phyloP scores from a whole-genome alignment of 2,888 invertebrate genomes.

The Clunio marinus region DNA sequence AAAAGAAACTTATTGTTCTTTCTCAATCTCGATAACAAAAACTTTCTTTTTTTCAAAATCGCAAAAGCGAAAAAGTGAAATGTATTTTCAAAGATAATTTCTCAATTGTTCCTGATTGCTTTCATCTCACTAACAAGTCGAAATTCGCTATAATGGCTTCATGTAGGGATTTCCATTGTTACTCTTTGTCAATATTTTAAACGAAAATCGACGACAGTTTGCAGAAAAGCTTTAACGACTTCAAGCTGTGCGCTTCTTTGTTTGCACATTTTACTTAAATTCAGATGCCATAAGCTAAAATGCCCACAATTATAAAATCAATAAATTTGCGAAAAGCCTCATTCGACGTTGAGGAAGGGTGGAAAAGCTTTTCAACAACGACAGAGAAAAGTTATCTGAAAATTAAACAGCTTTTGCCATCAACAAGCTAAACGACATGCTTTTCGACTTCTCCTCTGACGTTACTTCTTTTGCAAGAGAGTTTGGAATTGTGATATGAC shows the following conservation, averaged over 20 bases:
- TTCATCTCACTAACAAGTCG: too few relatives aligned
- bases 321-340: constrained; percentile 14
- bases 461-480: not conserved
- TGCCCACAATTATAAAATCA: constrained; percentile 27
- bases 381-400: constrained; percentile 12
- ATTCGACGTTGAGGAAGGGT: not conserved
- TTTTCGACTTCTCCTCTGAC: not conserved
- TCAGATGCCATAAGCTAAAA: not conserved
- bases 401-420: constrained; percentile 4
- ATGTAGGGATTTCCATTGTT: not conserved
- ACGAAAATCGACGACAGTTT: constrained; percentile 9
- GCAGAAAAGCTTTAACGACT: not conserved
- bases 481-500: not conserved
- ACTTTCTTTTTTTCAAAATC: not conserved
- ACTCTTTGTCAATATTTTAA: not conserved
- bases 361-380: constrained; percentile 14
- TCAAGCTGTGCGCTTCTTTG: constrained; percentile 20
- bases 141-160: too few relatives aligned
- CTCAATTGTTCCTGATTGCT: constrained; percentile 5
- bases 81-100: not conserved
- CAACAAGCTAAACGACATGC: not conserved
- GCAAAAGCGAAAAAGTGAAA: not conserved
- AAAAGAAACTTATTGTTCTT: too few relatives aligned
- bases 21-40: not conserved
- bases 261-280: not conserved